A percentile compares a stretch with the other conserved stretches of the same genome.
Conservation (phyloP, 2,888 invertebrate species). For the Crematogaster levior region DNA sequence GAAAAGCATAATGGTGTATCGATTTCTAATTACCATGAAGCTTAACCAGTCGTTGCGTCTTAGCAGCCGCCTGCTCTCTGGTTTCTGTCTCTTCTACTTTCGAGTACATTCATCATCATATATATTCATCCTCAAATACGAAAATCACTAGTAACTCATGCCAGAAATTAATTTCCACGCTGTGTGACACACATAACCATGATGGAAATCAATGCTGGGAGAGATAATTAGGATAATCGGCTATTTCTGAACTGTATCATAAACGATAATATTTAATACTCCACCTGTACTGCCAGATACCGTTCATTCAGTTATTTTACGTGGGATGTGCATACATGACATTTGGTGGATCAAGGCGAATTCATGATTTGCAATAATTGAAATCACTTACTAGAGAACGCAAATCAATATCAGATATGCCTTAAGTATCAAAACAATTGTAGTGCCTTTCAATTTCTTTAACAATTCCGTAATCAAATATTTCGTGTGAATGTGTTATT, state of each 20-base stretch:
- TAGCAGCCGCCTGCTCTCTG: not conserved
- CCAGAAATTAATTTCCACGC: slow-evolving; percentile 36
- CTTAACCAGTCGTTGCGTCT: slow-evolving; percentile 51
- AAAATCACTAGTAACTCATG: slow-evolving; percentile 32
- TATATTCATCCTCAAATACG: slow-evolving; percentile 14
- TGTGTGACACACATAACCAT: not conserved
- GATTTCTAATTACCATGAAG: slow-evolving; percentile 64
- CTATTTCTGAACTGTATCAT: slow-evolving; percentile 23
- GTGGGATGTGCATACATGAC: not conserved
- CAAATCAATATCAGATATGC: slow-evolving; percentile 8
- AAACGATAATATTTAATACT: slow-evolving; percentile 34
- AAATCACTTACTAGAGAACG: not conserved
- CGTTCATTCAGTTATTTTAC: slow-evolving; percentile 17
- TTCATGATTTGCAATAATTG: slow-evolving; percentile 5
- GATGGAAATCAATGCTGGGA: slow-evolving; percentile 5
- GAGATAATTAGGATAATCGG: slow-evolving; percentile 46
- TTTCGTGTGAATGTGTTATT: not conserved
- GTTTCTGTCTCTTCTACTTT: not conserved
- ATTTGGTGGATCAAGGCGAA: slow-evolving; percentile 13
- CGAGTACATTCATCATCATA: slow-evolving; percentile 8
- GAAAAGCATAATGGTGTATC: slow-evolving; percentile 59
- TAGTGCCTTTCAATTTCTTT: not conserved
- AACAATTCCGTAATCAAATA: not conserved
- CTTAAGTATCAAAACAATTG: not conserved
- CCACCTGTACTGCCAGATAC: not conserved